Evolutionary conservation across 2,797 vertebrate genomes (phyloP).

Genomic region (Acipenser oxyrinchus): DNA sequence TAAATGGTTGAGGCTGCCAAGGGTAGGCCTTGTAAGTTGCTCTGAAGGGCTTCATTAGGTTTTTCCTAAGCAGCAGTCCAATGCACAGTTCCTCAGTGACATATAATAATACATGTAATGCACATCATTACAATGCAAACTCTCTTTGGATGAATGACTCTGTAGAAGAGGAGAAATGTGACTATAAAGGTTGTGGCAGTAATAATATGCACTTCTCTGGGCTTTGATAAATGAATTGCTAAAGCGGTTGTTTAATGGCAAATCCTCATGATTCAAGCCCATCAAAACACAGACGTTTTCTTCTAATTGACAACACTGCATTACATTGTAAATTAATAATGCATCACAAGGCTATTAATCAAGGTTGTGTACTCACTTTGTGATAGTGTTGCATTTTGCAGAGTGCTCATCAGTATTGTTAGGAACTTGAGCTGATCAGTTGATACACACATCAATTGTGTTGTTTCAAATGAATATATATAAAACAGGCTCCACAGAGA

Average conservation of each 20-base stretch:
- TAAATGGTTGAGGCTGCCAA: too few species aligned
- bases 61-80: too few species aligned
- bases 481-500: too few species aligned
- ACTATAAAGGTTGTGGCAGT: slow-evolving; percentile 41
- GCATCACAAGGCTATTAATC: slow-evolving; percentile 11
- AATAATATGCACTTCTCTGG: slow-evolving; percentile 38
- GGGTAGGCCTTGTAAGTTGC: too few species aligned
- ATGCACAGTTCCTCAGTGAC: too few species aligned
- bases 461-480: too few species aligned
- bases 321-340: slow-evolving; percentile 13
- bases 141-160: slow-evolving; percentile 37
- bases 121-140: background rate
- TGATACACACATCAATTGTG: too few species aligned
- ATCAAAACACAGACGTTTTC: slow-evolving; percentile 43
- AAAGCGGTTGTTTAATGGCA: slow-evolving; percentile 34
- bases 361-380: background rate
- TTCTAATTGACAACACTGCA: slow-evolving; percentile 40
- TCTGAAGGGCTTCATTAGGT: too few species aligned
- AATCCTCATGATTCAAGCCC: slow-evolving; percentile 44
- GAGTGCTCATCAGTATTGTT: too few species aligned
- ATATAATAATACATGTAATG: too few species aligned
- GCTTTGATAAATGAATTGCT: slow-evolving; percentile 47
- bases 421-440: too few species aligned
- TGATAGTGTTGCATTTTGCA: too few species aligned
- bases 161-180: slow-evolving; percentile 39